A percentile compares a stretch with the other conserved stretches of the same genome.
Evolutionary conservation across 2,113 vertebrate genomes (phyloP).

Genomic region (Emberiza fucata): DNA sequence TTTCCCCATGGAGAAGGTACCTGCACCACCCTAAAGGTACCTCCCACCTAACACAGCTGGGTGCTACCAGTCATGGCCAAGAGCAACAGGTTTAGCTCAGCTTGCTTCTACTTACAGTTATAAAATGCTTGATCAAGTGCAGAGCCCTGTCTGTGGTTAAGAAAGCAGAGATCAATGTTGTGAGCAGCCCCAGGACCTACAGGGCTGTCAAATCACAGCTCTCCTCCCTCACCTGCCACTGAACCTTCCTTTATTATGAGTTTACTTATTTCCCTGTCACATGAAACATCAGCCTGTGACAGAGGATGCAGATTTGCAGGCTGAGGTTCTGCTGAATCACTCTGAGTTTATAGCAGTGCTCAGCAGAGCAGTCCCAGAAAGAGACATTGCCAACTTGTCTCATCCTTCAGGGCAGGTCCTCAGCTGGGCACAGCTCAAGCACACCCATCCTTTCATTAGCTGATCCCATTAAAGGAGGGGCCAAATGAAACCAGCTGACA

Average conservation of each 20-base stretch:
- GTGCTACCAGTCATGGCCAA: neutral
- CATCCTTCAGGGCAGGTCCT: neutral
- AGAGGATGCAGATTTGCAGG: neutral
- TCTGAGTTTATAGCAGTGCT: neutral
- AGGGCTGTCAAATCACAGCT: neutral
- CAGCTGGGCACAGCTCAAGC: neutral
- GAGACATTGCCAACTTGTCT: neutral
- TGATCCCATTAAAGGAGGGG: neutral
- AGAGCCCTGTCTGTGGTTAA: neutral
- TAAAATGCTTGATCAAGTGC: neutral
- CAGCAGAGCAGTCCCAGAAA: neutral
- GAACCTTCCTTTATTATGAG: neutral
- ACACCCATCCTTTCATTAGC: neutral
- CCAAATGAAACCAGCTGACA: neutral
- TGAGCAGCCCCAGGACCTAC: neutral
- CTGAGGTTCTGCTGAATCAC: conserved; percentile 36
- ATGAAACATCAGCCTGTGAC: neutral
- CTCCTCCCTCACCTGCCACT: neutral
- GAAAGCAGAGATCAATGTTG: neutral
- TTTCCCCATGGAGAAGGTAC: neutral
- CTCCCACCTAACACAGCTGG: neutral
- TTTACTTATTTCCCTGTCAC: neutral
- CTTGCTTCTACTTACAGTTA: neutral
- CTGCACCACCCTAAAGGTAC: neutral
- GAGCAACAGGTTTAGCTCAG: neutral